A percentile compares a stretch with the other conserved stretches of the same genome.
Conservation (phyloP, 2,888 invertebrate genomes). For the Platynereis dumerilii region DNA sequence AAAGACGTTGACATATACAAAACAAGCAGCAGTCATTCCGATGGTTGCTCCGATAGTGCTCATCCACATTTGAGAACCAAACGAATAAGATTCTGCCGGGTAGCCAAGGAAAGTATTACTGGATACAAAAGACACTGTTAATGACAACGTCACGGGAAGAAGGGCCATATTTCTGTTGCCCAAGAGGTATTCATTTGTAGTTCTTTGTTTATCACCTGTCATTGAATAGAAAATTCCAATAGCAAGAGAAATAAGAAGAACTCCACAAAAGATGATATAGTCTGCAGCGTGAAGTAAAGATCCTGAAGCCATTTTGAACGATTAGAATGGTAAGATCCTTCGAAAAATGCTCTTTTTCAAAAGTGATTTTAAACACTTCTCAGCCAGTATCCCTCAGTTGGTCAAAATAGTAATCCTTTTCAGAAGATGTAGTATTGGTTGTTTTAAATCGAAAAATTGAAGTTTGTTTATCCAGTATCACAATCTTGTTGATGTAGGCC, state of each 20-base stretch:
- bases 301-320: too few species aligned
- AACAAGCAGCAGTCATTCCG: constrained; percentile 46
- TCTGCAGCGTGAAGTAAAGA: not conserved
- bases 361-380: too few species aligned
- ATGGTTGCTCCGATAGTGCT: constrained; percentile 47
- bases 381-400: too few species aligned
- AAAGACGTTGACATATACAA: constrained; percentile 54
- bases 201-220: constrained; percentile 68
- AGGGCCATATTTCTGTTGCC: constrained; percentile 58
- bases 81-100: constrained; percentile 56
- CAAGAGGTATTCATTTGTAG: constrained; percentile 59
- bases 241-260: constrained; percentile 52
- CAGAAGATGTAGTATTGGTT: too few species aligned
- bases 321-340: too few species aligned
- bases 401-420: too few species aligned
- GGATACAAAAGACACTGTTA: constrained; percentile 61
- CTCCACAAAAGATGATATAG: constrained; percentile 55
- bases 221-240: constrained; percentile 65
- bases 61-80: constrained; percentile 53
- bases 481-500: too few species aligned
- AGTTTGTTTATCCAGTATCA: too few species aligned
- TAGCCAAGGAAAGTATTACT: constrained; percentile 56
- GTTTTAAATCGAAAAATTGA: too few species aligned
- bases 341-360: too few species aligned
- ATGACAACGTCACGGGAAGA: constrained; percentile 60